A percentile compares a stretch with the other conserved stretches of the same genome.
These are phyloP conservation scores for Tipula confusa DNA, from an alignment of 2,888 invertebrate species.

Conservation along the genomic window DNA sequence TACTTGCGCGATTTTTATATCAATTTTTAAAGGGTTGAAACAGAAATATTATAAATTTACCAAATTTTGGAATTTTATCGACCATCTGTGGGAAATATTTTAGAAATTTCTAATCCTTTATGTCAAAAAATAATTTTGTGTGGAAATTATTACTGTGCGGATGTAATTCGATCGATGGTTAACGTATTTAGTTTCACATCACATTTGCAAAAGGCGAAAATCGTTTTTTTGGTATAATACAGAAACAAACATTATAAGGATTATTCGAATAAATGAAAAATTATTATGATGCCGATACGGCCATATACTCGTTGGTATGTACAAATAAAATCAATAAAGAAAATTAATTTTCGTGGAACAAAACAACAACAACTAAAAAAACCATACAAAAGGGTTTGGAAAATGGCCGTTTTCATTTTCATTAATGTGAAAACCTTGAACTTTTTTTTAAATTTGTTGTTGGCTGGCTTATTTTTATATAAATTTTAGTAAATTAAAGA, in stretches of 20 bases:
- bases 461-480: not conserved
- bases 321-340: not conserved
- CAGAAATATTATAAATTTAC: not conserved
- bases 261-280: not conserved
- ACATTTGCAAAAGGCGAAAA: not conserved
- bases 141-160: not conserved
- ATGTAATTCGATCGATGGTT: not conserved
- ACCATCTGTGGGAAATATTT: not conserved
- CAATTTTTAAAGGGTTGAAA: constrained; percentile 10
- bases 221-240: too few relatives aligned
- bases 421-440: not conserved
- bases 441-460: not conserved
- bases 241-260: not conserved
- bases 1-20: not conserved
- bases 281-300: not conserved
- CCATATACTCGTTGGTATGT: too few relatives aligned
- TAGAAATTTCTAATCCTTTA: not conserved
- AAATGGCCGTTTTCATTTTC: not conserved
- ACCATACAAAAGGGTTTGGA: not conserved
- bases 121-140: not conserved
- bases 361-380: not conserved
- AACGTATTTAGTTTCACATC: not conserved
- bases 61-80: not conserved
- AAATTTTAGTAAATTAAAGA: not conserved
- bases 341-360: not conserved